Evolutionary conservation across 2,797 vertebrate species (phyloP), one percentile per base, ranked within the genome.

Genomic region (Epinephelus coioides): DNA sequence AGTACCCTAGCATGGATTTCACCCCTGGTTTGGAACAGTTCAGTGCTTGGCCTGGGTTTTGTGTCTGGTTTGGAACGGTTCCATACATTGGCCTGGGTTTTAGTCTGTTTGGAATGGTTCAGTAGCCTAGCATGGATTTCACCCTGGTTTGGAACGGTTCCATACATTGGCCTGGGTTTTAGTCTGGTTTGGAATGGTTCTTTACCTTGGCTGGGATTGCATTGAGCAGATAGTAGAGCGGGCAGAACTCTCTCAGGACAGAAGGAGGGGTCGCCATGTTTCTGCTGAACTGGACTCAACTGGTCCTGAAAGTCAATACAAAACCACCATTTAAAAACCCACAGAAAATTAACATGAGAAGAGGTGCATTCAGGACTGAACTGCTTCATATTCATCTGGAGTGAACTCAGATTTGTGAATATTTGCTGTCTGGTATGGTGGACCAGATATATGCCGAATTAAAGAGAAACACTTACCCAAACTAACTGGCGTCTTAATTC

Each of bases 211-310:
- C 94, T 54, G 98, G 98, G 86, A 99, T 98, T 86, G 96, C 95
- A 71, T 96, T 99, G 73, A 98, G 96, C 51, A 99, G 94, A 84
- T 97, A 97, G 91, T 99, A 98, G 4, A 99, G 92, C 0, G 98
- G 98, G 82, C 97, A 98, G 92, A 99, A 99, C 92, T 99, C 98
- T 89, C 96, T 96, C 91, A 99, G 96, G 23, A 89, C 2, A 5
- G 94, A 94, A 7, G 94, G 84, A 0, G 92, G 90, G 6, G 92
- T 91, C 5, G 97, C 97, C 98, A 99, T 99, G 75, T 49, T 80
- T 74, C 62, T 75, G 21, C 68, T 10, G 0, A 54, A 27, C 5
- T 53, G 59, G 57, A 64, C n/a, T 63, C 25, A 56, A 49, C 53
- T 43, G 67, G 21, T 73, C 60, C 84, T 81, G 66, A 10, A 80